These are phyloP conservation scores for Chiroxiphia lanceolata DNA, from an alignment of 2,797 vertebrate species.

Conservation along the genomic window DNA sequence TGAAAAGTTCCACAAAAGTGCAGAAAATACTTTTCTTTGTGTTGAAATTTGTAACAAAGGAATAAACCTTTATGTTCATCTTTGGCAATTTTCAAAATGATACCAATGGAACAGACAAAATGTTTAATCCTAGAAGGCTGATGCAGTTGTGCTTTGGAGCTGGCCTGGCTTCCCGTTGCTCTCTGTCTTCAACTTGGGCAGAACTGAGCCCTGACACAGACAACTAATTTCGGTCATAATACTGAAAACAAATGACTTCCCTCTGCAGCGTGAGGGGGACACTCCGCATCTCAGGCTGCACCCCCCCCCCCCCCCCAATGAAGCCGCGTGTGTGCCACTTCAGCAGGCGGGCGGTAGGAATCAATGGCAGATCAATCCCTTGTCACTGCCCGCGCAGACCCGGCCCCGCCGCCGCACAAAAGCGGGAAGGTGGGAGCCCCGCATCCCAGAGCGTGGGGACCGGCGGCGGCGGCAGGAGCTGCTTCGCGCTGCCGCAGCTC, in stretches of 20 bases:
- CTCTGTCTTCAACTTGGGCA: background rate
- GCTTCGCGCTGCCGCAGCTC: background rate
- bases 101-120: background rate
- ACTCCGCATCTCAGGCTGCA: background rate
- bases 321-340: background rate
- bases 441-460: background rate
- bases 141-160: background rate
- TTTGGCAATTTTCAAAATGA: background rate
- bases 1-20: background rate
- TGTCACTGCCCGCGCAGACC: background rate
- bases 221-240: background rate
- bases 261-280: background rate
- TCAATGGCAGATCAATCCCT: slow-evolving; percentile 12
- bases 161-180: background rate
- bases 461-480: background rate
- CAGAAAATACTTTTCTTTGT: background rate
- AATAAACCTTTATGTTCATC: background rate
- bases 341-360: background rate
- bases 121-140: background rate
- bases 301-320: background rate
- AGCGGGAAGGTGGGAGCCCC: background rate
- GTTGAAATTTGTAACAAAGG: background rate
- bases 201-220: background rate
- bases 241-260: background rate
- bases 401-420: background rate